Base-by-base conservation (phyloP, 2,113 vertebrate genomes). In the Apodemus sylvaticus region DNA sequence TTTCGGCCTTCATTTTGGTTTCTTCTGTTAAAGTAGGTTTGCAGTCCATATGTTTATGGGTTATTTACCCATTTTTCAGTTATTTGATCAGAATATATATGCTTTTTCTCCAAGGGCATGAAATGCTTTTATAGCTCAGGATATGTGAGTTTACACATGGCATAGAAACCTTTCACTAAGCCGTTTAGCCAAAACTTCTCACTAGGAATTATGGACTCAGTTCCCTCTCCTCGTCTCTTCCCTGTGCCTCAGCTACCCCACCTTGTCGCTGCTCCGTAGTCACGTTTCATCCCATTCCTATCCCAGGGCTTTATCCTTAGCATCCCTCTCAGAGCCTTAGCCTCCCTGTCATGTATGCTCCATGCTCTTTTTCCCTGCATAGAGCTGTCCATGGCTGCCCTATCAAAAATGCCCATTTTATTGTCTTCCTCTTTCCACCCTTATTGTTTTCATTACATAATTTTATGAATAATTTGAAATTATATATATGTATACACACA, bases 381-480 rank as follows among this genome's bases (percentile, higher is more conserved):
- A 3, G 58, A 81, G 39, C 87, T 36, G 60, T 66, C 45, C 11
- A 6, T 88, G 62, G 16, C 10, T 14, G 42, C n/a, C 14, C 11
- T 92, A 14, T 24, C 19, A 39, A 60, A 95, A 76, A 85, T 86
- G 73, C 11, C 70, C 42, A 51, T 31, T 68, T 92, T 79, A 14
- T 64, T 29, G 19, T 82, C 4, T 36, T 10, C 66, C 1, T 36
- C 31, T 82, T 87, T 90, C 31, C 3, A 51, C 53, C 4, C 19
- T 39, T 70, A 29, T 86, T 90, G 58, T 91, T 91, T 96, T 89
- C n/a, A 9, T 71, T 66, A 86, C 22, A 39, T 73, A 14, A n/a
- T 89, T 86, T 93, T 79, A 45, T 45, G 82, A 34, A 73, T 77
- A 34, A 58, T 83, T 34, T 89, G 66, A 96, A 95, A 71, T 66